Evolutionary conservation across 2,888 invertebrate species (phyloP).

Genomic region (Acheta domesticus): DNA sequence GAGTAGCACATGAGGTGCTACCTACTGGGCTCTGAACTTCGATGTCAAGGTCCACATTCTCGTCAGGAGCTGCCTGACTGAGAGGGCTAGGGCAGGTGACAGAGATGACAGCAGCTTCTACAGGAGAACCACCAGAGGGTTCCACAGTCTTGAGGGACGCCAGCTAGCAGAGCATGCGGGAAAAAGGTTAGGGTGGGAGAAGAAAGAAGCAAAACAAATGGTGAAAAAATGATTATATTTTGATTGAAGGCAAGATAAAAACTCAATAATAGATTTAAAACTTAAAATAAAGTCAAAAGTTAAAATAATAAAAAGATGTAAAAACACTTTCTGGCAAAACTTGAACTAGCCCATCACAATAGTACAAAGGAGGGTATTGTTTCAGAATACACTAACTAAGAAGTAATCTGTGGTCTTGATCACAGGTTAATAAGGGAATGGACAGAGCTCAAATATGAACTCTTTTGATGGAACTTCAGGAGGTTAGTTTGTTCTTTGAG

Average conservation of each 20-base stretch:
- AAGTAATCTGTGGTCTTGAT: too few relatives aligned
- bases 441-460: too few relatives aligned
- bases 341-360: not conserved
- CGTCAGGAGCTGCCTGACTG: conserved; percentile 28
- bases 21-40: conserved; percentile 6
- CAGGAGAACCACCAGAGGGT: conserved; percentile 32
- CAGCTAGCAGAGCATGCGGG: conserved; percentile 33
- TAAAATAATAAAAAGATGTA: conserved; percentile 19
- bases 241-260: not conserved
- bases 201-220: conserved; percentile 32
- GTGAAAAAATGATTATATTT: conserved; percentile 23
- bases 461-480: too few relatives aligned
- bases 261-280: conserved; percentile 23
- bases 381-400: too few relatives aligned
- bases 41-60: conserved; percentile 22
- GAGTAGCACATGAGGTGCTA: conserved; percentile 30
- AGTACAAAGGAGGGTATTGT: too few relatives aligned
- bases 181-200: conserved; percentile 24
- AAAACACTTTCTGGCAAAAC: conserved; percentile 21
- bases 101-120: conserved; percentile 34
- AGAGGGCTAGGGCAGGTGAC: conserved; percentile 33
- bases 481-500: too few relatives aligned
- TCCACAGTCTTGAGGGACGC: conserved; percentile 30
- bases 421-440: too few relatives aligned
- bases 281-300: not conserved